Conservation (phyloP, 1,140 invertebrate species). For the Pogonognathellus flavescens region DNA sequence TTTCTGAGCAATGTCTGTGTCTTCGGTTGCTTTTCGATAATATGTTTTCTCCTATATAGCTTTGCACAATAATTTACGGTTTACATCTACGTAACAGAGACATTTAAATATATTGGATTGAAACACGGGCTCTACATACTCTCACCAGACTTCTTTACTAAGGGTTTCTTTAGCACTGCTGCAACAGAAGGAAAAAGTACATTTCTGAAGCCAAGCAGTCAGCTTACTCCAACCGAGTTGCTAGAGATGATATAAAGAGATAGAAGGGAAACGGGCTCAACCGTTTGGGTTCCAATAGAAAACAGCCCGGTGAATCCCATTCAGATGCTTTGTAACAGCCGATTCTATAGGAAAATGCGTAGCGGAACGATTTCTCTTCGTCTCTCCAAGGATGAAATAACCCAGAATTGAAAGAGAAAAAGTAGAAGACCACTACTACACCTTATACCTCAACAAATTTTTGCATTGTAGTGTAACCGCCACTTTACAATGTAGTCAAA, state of each 20-base stretch:
- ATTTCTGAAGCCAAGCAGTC: background rate
- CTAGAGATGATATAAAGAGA: slow-evolving; percentile 41
- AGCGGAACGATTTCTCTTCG: slow-evolving; percentile 49
- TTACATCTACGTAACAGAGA: slow-evolving; percentile 47
- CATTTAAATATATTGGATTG: slow-evolving; percentile 47
- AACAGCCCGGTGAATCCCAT: slow-evolving; percentile 37
- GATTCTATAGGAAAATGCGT: slow-evolving; percentile 36
- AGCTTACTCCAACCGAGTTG: background rate
- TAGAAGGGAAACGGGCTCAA: slow-evolving; percentile 39
- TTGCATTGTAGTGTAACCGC: slow-evolving; percentile 32
- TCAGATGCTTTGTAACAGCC: slow-evolving; percentile 27
- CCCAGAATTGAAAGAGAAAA: slow-evolving; percentile 48
- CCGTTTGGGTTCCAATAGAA: slow-evolving; percentile 8
- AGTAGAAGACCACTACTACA: slow-evolving; percentile 10
- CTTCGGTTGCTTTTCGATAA: background rate
- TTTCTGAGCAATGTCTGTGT: background rate
- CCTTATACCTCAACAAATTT: slow-evolving; percentile 21
- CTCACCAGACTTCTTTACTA: background rate
- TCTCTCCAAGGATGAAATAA: slow-evolving; percentile 48
- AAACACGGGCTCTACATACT: background rate
- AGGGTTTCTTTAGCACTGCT: slow-evolving; percentile 29
- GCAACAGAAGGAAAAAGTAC: background rate
- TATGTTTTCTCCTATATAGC: background rate
- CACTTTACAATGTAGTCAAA: slow-evolving; percentile 25
- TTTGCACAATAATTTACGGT: slow-evolving; percentile 48